Evolutionary conservation across 2,113 vertebrate genomes (phyloP), one percentile per base, ranked within the genome.

Genomic region (Thamnaconus septentrionalis): DNA sequence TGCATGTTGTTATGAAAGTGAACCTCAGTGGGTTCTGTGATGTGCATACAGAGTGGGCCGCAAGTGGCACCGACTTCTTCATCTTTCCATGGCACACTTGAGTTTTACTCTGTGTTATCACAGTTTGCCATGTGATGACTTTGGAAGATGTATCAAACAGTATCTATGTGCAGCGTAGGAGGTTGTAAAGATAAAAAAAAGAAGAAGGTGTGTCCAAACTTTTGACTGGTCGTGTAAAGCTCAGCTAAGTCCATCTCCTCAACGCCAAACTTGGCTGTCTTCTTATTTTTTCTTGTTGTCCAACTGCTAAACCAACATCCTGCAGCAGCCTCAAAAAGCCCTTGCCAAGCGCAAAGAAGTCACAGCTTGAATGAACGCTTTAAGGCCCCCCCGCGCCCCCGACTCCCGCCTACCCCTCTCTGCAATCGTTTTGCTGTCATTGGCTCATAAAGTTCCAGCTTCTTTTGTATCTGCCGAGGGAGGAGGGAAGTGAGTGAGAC

Each of bases 401-500:
- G 18, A 31, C 18, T 31, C 18, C 18, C 18, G 18, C 18, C 18
- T 31, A 31, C 18, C 18, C 18, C 18, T 31, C 18, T 31, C 81
- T 79, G 69, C 82, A 89, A 88, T 89, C 76, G 80, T 85, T 90
- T 89, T 80, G 69, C 85, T 89, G 87, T 91, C 81, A 84, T 78
- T 89, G 89, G 85, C 84, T 91, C 84, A 88, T 90, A 91, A 91
- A 90, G 89, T 84, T 66, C 72, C 77, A 84, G 81, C 79, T 70
- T 87, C 58, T 73, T 86, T 90, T 89, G 84, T 87, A 6, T 81
- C 65, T 61, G 47, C 61, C 43, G 52, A 70, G 73, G 77, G 79
- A 74, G 49, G 61, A 58, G 66, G 50, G 61, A 59, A 65, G 69
- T 42, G 81, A 70, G 79, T 4, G 52, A 61, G 71, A 69, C 66